A percentile compares a stretch with the other conserved stretches of the same genome.
phyloP scores from a whole-genome alignment of 2,888 invertebrate species.

The Nesidiocoris tenuis region DNA sequence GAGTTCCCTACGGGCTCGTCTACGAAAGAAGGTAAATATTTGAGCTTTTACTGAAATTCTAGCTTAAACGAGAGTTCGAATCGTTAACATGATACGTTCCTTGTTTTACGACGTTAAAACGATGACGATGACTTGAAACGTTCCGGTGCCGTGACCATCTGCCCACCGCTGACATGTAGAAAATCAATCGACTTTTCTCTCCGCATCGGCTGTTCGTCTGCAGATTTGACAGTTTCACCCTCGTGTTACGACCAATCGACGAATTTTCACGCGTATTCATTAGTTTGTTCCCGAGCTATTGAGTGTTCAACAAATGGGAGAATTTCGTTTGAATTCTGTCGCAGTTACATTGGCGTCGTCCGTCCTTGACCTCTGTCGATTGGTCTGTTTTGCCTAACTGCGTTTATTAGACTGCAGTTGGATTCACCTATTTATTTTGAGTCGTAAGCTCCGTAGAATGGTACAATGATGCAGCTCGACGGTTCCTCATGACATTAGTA shows the following conservation, averaged over 20 bases:
- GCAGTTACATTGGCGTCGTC: not conserved
- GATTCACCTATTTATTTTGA: not conserved
- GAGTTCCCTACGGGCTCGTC: constrained; percentile 49
- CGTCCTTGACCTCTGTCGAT: constrained; percentile 32
- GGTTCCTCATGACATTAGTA: not conserved
- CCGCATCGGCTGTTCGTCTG: not conserved
- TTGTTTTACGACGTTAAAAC: not conserved
- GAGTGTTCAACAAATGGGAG: no score
- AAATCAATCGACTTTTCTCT: constrained; percentile 27
- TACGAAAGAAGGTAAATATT: constrained; percentile 48
- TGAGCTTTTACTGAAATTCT: constrained; percentile 9
- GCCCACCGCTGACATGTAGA: constrained; percentile 33
- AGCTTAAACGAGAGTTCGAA: not conserved
- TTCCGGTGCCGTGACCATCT: constrained; percentile 9
- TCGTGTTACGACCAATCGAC: no score
- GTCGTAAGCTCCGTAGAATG: not conserved
- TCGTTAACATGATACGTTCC: not conserved
- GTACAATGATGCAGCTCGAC: no score
- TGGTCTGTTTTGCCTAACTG: constrained; percentile 28
- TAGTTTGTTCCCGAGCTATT: not conserved
- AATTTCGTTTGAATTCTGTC: no score
- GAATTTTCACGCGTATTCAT: constrained; percentile 12
- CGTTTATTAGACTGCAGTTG: not conserved
- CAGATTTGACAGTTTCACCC: not conserved
- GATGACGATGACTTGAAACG: not conserved